Conservation (phyloP, 2,797 vertebrate genomes). For the Pangasius krempfi region DNA sequence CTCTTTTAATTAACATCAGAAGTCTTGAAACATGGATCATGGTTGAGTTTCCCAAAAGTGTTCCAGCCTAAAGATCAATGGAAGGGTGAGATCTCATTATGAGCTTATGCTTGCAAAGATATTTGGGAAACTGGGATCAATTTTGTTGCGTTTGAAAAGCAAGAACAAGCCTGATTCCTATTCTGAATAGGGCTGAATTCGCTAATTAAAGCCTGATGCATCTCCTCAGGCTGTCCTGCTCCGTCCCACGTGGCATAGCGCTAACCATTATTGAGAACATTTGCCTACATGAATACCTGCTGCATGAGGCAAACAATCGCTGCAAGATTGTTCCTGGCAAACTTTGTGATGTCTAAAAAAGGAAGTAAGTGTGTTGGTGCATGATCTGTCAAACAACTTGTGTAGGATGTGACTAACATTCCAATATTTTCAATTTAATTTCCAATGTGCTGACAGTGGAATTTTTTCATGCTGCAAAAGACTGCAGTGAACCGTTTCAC, state of each 20-base stretch:
- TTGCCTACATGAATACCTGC: slow-evolving; percentile 49
- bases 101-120: background rate
- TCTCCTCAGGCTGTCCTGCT: slow-evolving; percentile 26
- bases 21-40: background rate
- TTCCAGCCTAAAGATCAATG: background rate
- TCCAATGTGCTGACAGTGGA: background rate
- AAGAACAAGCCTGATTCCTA: slow-evolving; percentile 1
- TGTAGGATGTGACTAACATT: slow-evolving; percentile 27
- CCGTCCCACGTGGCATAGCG: slow-evolving; percentile 13
- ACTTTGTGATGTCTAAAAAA: slow-evolving; percentile 26
- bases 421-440: background rate
- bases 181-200: slow-evolving; percentile 31
- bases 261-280: slow-evolving; percentile 37
- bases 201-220: slow-evolving; percentile 47
- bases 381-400: slow-evolving; percentile 20
- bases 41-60: background rate
- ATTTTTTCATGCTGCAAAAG: background rate
- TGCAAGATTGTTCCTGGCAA: slow-evolving; percentile 33
- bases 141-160: background rate
- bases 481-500: background rate
- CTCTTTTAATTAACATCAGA: background rate
- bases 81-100: background rate
- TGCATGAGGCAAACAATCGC: slow-evolving; percentile 38
- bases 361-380: background rate
- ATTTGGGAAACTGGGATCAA: background rate